Evolutionary conservation across 2,797 vertebrate species (phyloP), one percentile per base, ranked within the genome.

Genomic region (Micropoecilia bifurca): DNA sequence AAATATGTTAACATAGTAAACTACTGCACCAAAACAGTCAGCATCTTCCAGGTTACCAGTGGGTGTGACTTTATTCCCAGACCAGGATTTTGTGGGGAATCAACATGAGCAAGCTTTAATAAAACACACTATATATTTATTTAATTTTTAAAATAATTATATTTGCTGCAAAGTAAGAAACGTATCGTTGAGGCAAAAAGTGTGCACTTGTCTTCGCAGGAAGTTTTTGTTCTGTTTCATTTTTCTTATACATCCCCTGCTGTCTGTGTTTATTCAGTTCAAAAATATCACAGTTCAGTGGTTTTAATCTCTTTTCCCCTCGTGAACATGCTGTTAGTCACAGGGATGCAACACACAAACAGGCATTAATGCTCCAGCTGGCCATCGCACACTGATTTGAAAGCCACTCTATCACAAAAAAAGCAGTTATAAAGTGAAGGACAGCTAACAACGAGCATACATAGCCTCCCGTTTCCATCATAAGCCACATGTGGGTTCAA

Each of bases 401-500:
- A 77, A 89, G 83, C 43, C 68, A 73, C 85, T 84, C 79, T 36
- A 85, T 92, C 85, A 82, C 79, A 71, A 61, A 41, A 33, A 76
- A 79, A 71, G 78, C 82, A 63, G 85, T 87, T 82, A 79, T 73
- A 78, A 86, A 86, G 87, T 92, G 91, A 94, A 90, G 91, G 89
- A 91, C 90, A 75, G 83, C 82, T 59, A 90, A 91, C 88, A 86
- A 85, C 81, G 88, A 89, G 79, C 89, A 87, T 79, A 75, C 78
- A 83, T 80, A 45, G 78, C 87, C 81, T 89, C 77, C 86, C 84
- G 83, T 81, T 87, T 92, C 86, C 80, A 89, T 91, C 82, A 82
- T 85, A 87, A 91, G 90, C 88, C 83, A 89, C 90, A 90, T 87
- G 88, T 91, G 91, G 88, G 85, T 84, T 86, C 74, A 88, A 79